A percentile compares a stretch with the other conserved stretches of the same genome.
Evolutionary conservation across 2,797 vertebrate genomes (phyloP).

Genomic region (Falco rusticolus): DNA sequence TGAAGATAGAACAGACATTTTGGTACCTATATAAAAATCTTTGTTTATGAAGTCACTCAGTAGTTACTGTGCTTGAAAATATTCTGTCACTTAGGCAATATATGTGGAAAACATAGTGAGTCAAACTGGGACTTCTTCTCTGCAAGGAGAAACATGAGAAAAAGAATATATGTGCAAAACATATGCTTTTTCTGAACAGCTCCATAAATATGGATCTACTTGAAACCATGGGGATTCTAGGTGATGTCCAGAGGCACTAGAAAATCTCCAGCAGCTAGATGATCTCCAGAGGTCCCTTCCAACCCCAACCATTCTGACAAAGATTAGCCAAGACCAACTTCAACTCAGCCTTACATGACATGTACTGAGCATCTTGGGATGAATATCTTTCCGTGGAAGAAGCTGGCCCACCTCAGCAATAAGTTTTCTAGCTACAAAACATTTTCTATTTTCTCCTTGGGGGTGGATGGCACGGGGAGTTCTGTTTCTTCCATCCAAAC

Average conservation of each 20-base stretch:
- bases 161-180: constrained; percentile 5
- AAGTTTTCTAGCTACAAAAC: background rate
- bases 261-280: too few species aligned
- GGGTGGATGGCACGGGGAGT: rapidly evolving
- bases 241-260: too few species aligned
- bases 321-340: background rate
- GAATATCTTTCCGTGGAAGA: background rate
- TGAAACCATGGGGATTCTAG: background rate
- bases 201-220: constrained; percentile 44
- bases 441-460: background rate
- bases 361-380: background rate
- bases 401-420: background rate
- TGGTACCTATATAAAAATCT: background rate
- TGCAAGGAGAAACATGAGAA: constrained; percentile 13
- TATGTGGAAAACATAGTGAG: constrained; percentile 13
- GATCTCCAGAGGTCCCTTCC: too few species aligned
- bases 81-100: background rate
- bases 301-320: background rate
- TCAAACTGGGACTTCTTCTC: constrained; percentile 5
- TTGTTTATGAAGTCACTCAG: background rate
- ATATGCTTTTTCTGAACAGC: background rate
- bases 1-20: background rate
- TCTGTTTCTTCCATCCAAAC: background rate
- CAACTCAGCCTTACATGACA: background rate
- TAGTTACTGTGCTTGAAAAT: background rate